phyloP scores from a whole-genome alignment of 2,113 vertebrate genomes.

The Festucalex cinctus region DNA sequence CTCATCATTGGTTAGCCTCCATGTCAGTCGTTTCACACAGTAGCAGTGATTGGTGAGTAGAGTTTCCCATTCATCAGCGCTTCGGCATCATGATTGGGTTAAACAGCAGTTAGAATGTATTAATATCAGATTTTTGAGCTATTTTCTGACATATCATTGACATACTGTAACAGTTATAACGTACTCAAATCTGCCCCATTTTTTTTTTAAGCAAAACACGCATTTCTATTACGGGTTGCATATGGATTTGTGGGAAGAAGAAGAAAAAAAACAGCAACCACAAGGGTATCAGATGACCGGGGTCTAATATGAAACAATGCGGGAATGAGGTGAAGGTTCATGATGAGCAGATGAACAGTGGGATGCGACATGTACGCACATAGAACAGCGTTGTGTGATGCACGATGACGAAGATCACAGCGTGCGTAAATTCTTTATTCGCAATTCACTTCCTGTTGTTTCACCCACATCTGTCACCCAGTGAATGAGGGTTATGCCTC shows the following conservation, averaged over 20 bases:
- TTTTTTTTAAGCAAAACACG: background rate
- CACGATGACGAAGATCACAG: constrained; percentile 14
- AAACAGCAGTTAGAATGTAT: background rate
- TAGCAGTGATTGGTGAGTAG: too few species aligned
- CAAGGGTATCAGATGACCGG: background rate
- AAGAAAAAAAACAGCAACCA: background rate
- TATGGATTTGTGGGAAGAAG: background rate
- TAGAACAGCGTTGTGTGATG: background rate
- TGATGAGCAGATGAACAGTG: background rate
- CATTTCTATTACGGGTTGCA: background rate
- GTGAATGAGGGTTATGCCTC: constrained; percentile 25
- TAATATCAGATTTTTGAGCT: background rate
- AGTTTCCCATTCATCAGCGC: too few species aligned
- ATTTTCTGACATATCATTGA: too few species aligned
- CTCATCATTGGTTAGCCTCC: too few species aligned
- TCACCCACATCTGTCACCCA: constrained; percentile 22
- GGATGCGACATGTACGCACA: constrained; percentile 5
- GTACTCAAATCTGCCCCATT: too few species aligned
- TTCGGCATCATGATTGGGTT: too few species aligned
- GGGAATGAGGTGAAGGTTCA: constrained; percentile 37
- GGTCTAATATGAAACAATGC: background rate
- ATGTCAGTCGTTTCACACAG: too few species aligned
- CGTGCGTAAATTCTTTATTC: constrained; percentile 21
- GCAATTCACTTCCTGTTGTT: constrained; percentile 31
- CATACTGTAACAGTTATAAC: too few species aligned